These are phyloP conservation scores for Hippasteria phrygiana DNA, from an alignment of 53 echinoderm and acorn worm genomes.

Conservation along the genomic window DNA sequence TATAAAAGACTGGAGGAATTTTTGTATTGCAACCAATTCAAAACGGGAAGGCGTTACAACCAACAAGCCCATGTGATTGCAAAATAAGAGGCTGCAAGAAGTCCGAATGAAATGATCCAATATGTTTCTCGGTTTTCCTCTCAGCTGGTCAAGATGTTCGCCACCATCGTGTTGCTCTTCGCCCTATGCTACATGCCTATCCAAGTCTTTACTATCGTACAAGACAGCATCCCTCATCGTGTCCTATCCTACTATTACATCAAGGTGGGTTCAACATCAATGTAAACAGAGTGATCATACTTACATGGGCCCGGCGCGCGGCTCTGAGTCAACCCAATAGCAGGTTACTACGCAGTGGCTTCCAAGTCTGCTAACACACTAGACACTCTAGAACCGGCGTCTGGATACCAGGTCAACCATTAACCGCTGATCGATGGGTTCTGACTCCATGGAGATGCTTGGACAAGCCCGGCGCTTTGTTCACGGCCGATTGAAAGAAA, in stretches of 20 bases:
- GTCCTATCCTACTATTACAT: slow-evolving; percentile 78
- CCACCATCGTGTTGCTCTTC: slow-evolving; percentile 91
- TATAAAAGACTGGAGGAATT: no score
- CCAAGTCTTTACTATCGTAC: slow-evolving; percentile 82
- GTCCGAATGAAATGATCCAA: neutral
- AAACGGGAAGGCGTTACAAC: no score
- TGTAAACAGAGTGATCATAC: neutral
- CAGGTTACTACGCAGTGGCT: slow-evolving; percentile 5
- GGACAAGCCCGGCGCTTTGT: neutral
- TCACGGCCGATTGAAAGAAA: neutral
- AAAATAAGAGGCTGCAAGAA: neutral
- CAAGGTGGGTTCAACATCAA: slow-evolving; percentile 57
- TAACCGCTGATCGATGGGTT: slow-evolving; percentile 24
- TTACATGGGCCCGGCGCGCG: neutral
- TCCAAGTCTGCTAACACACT: neutral
- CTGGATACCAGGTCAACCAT: neutral
- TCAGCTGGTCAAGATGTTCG: slow-evolving; percentile 97
- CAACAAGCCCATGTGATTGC: neutral
- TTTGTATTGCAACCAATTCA: no score
- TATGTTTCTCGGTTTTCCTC: neutral
- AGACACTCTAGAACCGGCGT: neutral
- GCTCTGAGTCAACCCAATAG: neutral
- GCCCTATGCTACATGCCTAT: slow-evolving; percentile 93
- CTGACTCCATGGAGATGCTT: neutral
- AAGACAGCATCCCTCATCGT: slow-evolving; percentile 78